Evolutionary conservation across 2,888 invertebrate species (phyloP), one percentile per base, ranked within the genome.

Genomic region (Rhyacophila evoluta): DNA sequence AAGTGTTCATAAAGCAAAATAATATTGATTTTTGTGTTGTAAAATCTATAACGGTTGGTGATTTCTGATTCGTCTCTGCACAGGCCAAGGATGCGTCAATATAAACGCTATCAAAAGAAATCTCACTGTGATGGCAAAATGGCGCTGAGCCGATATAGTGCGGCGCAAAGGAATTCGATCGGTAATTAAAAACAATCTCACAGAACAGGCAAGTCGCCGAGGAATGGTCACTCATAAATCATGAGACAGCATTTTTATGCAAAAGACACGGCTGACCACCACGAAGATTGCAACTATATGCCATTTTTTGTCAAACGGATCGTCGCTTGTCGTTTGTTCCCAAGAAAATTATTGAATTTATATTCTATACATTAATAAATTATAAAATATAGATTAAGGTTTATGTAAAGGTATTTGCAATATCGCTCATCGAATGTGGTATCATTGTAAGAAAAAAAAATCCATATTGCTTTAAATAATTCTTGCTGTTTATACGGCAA

Each of bases 241-340:
- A 80, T 75, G 72, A 73, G 72, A 69, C 78, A 71, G 79, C 82
- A 82, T 82, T 82, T 78, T 82, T 82, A 82, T 82, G 82, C 74
- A 78, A 82, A 82, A 27, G 25, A 11, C 25, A 11, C 15, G 37
- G 12, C 28, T 25, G 80, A 41, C 79, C 82, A 80, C 79, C 80
- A 74, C 72, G 37, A 39, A 41, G 73, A 8, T 33, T 15, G 77
- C 74, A 41, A 38, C 74, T 33, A 55, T 55, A 72, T 39, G 36
- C 37, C 19, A n/a, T 10, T 39, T 72, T 72, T 72, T 72, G 19
- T 25, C 27, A 10, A 4, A 11, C 39, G 15, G 72, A 55, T 12
- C 37, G 72, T 5, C 37, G 19, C 15, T 37, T 67, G 19, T 69
- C 15, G 67, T 69, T 73, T 74, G 77, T 69, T 77, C 39, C 36